A percentile compares a stretch with the other conserved stretches of the same genome.
These are phyloP conservation scores for Clarias pachynema DNA, from an alignment of 2,797 vertebrate species.

Conservation along the genomic window DNA sequence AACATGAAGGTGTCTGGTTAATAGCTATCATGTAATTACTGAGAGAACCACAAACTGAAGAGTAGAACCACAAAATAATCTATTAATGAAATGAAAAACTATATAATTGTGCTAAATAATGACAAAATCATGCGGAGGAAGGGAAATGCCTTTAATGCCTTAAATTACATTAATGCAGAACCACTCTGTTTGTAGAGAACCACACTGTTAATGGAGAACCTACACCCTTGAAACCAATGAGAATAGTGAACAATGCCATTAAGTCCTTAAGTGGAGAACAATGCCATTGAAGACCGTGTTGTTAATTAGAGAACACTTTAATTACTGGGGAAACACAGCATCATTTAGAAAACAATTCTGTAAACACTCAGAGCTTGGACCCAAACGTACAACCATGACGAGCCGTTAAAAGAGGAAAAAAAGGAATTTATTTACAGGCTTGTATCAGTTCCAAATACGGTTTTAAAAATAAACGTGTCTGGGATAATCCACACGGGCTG, in stretches of 20 bases:
- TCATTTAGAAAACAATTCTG: too few species aligned
- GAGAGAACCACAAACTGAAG: background rate
- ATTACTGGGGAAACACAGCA: background rate
- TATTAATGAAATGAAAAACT: background rate
- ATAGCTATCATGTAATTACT: background rate
- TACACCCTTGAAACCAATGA: too few species aligned
- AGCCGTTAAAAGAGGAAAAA: too few species aligned
- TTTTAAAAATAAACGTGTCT: too few species aligned
- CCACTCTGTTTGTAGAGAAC: background rate
- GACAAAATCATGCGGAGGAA: background rate
- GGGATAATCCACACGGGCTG: too few species aligned
- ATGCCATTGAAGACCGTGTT: background rate
- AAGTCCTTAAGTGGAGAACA: background rate
- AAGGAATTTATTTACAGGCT: too few species aligned
- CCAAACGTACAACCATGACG: too few species aligned
- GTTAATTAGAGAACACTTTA: background rate
- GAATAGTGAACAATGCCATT: background rate
- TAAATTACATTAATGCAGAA: too few species aligned
- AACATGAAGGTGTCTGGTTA: background rate
- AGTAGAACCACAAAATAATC: background rate
- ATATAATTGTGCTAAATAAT: background rate
- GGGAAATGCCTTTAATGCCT: too few species aligned
- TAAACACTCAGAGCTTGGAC: too few species aligned
- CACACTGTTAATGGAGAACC: background rate
- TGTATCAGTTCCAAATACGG: too few species aligned